phyloP scores from a whole-genome alignment of 2,888 invertebrate species.

The Dicyrtomina minuta region DNA sequence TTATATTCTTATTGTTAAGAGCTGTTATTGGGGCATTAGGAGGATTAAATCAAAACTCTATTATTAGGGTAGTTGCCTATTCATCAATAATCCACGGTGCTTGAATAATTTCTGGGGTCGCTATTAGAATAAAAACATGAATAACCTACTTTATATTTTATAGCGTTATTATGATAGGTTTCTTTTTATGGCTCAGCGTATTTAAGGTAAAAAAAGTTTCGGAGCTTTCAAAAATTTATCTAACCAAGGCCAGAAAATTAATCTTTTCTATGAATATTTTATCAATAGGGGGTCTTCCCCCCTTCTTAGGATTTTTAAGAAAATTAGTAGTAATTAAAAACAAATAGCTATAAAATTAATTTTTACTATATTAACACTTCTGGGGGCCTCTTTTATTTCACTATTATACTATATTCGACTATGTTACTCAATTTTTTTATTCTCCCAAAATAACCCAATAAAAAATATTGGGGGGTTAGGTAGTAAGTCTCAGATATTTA shows the following conservation, averaged over 20 bases:
- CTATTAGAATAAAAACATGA: constrained; percentile 20
- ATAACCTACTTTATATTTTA: constrained; percentile 39
- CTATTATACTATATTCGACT: constrained; percentile 18
- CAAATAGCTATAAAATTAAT: constrained; percentile 17
- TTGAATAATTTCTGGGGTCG: constrained; percentile 36
- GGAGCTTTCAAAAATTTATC: neutral
- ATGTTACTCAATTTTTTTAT: neutral
- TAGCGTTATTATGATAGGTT: constrained; percentile 7
- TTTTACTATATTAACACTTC: too few relatives aligned
- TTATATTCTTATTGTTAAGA: too few relatives aligned
- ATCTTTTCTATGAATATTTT: constrained; percentile 30
- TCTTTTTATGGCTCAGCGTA: constrained; percentile 9
- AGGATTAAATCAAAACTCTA: constrained; percentile 37
- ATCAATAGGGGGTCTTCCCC: constrained; percentile 37
- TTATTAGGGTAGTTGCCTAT: constrained; percentile 40
- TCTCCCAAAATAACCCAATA: too few relatives aligned
- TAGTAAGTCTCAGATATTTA: too few relatives aligned
- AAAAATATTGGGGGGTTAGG: too few relatives aligned
- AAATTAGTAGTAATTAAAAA: too few relatives aligned
- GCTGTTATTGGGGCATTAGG: constrained; percentile 34
- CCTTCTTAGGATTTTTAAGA: constrained; percentile 43
- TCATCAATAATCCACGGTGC: constrained; percentile 42
- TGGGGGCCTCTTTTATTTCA: neutral
- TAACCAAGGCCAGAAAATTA: neutral
- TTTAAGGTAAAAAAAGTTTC: too few relatives aligned